Evolutionary conservation across 2,797 vertebrate species (phyloP), one percentile per base, ranked within the genome.

Genomic region (Simalia tracyae): DNA sequence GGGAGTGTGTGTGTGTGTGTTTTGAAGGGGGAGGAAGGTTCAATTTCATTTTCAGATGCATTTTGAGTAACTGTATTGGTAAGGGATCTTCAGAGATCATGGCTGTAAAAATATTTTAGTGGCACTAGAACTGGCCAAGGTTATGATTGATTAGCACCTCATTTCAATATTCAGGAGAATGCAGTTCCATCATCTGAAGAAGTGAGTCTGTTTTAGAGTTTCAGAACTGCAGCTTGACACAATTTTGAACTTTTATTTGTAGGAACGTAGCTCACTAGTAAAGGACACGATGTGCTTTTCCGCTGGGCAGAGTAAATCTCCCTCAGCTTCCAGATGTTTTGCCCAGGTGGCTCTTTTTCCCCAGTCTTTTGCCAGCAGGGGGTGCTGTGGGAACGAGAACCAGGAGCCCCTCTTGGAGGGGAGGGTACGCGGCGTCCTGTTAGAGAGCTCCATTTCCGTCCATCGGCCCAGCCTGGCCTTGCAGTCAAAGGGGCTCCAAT

Each of bases 401-500:
- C 2, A 19, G 81, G 36, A 1, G 22, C n/a, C 61, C 85, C 46
- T 0, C 28, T 88, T 84, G 24, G 24, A 63, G 26, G 14, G 57
- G 2, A 4, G 28, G 28, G 42, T 4, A 7, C 2, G 8, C 14
- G 50, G 60, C 10, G 22, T 81, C 42, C 57, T 61, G 14, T 24
- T 24, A 6, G 66, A 31, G 56, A 60, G 15, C 19, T 2, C 9
- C 2, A 6, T 28, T 63, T 54, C 63, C 26, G 9, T 42, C 68
- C 0, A 4, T 31, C 19, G 0, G n/a, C 22, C 60, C 87, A 42
- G 5, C 64, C 31, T 84, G 88, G 84, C 87, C 24, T 59, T 2
- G 0, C 54, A 28, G 24, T 19, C 1, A 4, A 28, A 76, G 28
- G 72, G 42, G 0, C 86, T 42, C 17, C 1, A 0, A 0, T 86